Conservation (phyloP, 2,113 vertebrate species). For the Xiphophorus hellerii region DNA sequence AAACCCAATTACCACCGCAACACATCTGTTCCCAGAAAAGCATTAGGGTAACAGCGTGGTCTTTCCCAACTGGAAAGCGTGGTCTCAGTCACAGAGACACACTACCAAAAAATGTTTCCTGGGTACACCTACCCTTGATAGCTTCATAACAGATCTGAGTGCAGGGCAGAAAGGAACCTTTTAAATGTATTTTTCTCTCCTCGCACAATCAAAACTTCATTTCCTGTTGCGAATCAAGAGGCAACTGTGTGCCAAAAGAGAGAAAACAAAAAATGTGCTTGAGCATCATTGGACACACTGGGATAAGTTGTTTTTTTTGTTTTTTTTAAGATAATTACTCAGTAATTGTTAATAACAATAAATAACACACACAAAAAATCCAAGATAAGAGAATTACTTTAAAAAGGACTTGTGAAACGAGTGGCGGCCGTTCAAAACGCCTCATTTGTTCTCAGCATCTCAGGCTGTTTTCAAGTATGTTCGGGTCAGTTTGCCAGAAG, state of each 20-base stretch:
- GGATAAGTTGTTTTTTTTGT: neutral
- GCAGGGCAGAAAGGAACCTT: conserved; percentile 2
- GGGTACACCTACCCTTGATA: neutral
- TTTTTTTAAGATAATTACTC: neutral
- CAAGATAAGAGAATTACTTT: no score
- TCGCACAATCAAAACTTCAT: neutral
- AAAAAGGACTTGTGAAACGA: neutral
- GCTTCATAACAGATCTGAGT: neutral
- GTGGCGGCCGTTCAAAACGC: neutral
- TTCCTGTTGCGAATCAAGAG: neutral
- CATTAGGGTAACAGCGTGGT: conserved; percentile 60
- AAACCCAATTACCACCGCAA: conserved; percentile 44
- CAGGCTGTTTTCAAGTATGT: neutral
- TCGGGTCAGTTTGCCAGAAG: neutral
- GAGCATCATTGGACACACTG: neutral
- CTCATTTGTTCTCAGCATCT: neutral
- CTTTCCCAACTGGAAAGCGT: conserved; percentile 18
- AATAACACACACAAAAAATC: neutral
- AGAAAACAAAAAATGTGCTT: neutral
- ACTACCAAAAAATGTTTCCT: conserved; percentile 11
- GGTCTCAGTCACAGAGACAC: conserved; percentile 27
- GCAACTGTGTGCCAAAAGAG: neutral
- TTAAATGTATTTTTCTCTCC: neutral
- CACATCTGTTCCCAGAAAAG: conserved; percentile 60
- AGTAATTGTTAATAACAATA: neutral